Evolutionary conservation across 1,140 invertebrate species (phyloP), one percentile per base, ranked within the genome.

Genomic region (Phymastichus coffea): DNA sequence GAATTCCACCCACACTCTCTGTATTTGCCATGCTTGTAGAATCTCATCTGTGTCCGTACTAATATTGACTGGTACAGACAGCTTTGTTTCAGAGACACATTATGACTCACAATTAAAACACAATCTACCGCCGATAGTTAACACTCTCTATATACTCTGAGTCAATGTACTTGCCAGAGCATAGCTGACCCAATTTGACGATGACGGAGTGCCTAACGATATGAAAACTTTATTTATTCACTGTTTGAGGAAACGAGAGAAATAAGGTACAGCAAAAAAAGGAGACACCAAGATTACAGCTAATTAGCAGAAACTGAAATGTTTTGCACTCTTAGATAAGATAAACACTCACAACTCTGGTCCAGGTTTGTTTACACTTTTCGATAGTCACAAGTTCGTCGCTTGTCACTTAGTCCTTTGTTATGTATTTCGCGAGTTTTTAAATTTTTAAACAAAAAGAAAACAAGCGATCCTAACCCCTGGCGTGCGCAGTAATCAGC

Each of bases 1-100:
- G 74, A 53, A 72, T 53, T 15, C 68, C 69, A 22, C 69, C 69
- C 10, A 70, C 57, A 4, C 51, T 62, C 54, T 48, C 51, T 56
- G 17, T 9, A 2, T 46, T 66, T 10, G 70, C 70, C 64, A 66
- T 66, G 12, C 44, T 63, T 38, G 15, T 37, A 35, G n/a, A 56
- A 10, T 57, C 4, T 44, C 60, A 61, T 62, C 30, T 38, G 47
- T 15, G 41, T 62, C 37, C 14, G 10, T n/a, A 54, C 33, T 40
- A 1, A 20, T 51, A 60, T 60, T 10, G 41, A 59, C 28, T 49
- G 2, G 26, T 14, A 19, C 28, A 6, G 12, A 12, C 28, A 6
- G 12, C 6, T 8, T 12, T 8, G 6, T 30, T 6, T 14, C 37
- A 14, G 37, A 40, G 10, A 40, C 37, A 15, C 37, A n/a, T n/a